phyloP scores from a whole-genome alignment of 2,888 invertebrate species.

The Myopa tessellatipennis region DNA sequence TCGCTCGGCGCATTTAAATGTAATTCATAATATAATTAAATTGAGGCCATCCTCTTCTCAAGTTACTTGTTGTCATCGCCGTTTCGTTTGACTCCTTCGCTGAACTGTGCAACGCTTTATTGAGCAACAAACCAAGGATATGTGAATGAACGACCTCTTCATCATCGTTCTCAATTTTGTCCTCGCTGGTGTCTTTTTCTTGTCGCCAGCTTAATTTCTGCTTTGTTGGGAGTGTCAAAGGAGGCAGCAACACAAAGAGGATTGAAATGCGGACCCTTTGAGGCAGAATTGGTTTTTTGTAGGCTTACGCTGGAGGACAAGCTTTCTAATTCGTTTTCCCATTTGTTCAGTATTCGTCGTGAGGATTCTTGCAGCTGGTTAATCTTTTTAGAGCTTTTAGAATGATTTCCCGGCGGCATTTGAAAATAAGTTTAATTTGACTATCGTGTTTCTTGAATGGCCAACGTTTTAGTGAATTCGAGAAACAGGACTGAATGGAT shows the following conservation, averaged over 20 bases:
- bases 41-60: neutral
- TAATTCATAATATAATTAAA: conserved; percentile 34
- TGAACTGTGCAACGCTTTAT: neutral
- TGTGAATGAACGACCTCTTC: neutral
- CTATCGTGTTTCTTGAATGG: no score
- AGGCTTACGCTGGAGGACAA: no score
- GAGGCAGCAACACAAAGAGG: neutral
- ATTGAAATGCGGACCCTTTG: no score
- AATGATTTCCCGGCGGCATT: no score
- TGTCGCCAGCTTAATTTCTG: conserved; percentile 41
- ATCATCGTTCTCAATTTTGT: neutral
- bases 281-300: no score
- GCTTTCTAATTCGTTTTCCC: no score
- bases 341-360: no score
- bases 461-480: no score
- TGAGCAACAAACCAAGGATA: neutral
- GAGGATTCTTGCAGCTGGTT: no score
- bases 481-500: no score
- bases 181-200: conserved; percentile 14
- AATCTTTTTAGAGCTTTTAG: no score
- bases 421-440: no score
- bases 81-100: neutral
- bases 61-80: conserved; percentile 21
- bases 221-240: conserved; percentile 28
- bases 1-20: conserved; percentile 26